Evolutionary conservation across 2,113 vertebrate species (phyloP).

Genomic region (Platichthys flesus): DNA sequence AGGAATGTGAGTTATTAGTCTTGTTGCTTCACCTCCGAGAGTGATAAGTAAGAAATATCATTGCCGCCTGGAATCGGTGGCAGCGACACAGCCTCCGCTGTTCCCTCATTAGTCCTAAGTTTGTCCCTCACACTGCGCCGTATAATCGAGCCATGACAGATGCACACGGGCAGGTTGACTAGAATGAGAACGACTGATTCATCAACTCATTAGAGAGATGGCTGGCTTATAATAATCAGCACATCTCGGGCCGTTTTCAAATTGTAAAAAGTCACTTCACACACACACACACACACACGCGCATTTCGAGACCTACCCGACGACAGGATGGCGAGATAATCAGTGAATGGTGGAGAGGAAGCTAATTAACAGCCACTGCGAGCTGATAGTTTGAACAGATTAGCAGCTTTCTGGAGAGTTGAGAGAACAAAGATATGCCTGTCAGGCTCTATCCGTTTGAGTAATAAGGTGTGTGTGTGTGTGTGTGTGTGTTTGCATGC

Average conservation of each 20-base stretch:
- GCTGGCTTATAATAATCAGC: not conserved
- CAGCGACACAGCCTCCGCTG: not conserved
- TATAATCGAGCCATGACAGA: not conserved
- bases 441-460: conserved; percentile 72
- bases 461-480: conserved; percentile 57
- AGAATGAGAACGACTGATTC: not conserved
- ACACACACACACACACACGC: not conserved
- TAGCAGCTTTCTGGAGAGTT: conserved; percentile 67
- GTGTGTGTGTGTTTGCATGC: not conserved
- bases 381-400: conserved; percentile 71
- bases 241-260: not conserved
- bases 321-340: conserved; percentile 62
- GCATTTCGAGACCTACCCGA: conserved; percentile 31
- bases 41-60: not conserved
- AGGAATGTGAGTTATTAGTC: not conserved
- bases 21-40: not conserved
- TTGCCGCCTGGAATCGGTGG: not conserved
- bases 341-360: conserved; percentile 52
- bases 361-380: conserved; percentile 69
- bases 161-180: not conserved
- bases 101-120: not conserved
- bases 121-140: not conserved
- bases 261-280: conserved; percentile 2
- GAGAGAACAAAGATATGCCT: conserved; percentile 68
- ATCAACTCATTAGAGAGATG: not conserved